phyloP scores from a whole-genome alignment of 2,888 invertebrate species.

The Caenorhabditis imperialis region DNA sequence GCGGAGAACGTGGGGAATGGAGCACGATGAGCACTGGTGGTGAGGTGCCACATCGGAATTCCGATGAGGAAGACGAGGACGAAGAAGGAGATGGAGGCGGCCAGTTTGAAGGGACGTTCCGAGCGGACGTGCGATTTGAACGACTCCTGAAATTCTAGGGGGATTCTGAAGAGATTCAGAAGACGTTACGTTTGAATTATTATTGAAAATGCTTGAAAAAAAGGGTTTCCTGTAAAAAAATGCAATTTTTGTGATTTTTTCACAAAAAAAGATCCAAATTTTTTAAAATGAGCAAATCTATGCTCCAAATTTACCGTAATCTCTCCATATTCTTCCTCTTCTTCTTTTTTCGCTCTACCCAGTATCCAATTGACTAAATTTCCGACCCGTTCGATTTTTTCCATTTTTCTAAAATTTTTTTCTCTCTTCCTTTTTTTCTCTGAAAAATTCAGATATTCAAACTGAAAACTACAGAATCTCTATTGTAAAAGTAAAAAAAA shows the following conservation, averaged over 20 bases:
- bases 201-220: too few relatives aligned
- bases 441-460: not conserved
- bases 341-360: conserved; percentile 9
- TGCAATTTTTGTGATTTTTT: too few relatives aligned
- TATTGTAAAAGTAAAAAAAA: too few relatives aligned
- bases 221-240: too few relatives aligned
- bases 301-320: conserved; percentile 24
- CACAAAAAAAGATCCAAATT: too few relatives aligned
- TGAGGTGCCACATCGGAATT: conserved; percentile 68
- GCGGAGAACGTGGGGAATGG: conserved; percentile 39
- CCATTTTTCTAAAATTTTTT: not conserved
- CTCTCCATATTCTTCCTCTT: conserved; percentile 25
- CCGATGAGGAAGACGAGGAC: conserved; percentile 64
- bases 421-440: conserved; percentile 6
- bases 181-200: not conserved
- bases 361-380: conserved; percentile 20
- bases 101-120: conserved; percentile 43
- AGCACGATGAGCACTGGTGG: conserved; percentile 61
- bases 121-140: conserved; percentile 21
- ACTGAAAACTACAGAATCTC: too few relatives aligned
- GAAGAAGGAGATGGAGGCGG: conserved; percentile 57
- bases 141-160: conserved; percentile 33
- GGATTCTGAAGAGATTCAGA: too few relatives aligned
- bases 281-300: too few relatives aligned
- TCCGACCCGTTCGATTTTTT: not conserved